A percentile compares a stretch with the other conserved stretches of the same genome.
Conservation (phyloP, 2,888 invertebrate species). For the Phortica magna region DNA sequence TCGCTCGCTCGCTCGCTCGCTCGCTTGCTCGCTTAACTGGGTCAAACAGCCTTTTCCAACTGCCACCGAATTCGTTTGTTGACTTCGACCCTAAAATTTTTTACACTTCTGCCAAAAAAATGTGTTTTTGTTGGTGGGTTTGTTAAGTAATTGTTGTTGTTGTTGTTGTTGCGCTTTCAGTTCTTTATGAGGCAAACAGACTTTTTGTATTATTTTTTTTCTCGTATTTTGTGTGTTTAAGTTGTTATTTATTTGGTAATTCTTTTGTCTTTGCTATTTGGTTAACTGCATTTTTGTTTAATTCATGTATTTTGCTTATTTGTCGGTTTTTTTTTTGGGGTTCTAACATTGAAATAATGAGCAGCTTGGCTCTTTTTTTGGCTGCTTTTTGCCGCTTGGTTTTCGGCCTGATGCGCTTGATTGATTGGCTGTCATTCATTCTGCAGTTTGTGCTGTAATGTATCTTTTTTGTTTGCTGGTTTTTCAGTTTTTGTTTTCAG, state of each 20-base stretch:
- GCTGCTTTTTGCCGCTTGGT: not conserved
- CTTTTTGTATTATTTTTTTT: too few species aligned
- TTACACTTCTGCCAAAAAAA: not conserved
- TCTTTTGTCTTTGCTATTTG: not conserved
- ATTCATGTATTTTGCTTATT: not conserved
- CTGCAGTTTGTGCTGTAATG: slow-evolving; percentile 24
- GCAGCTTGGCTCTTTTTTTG: not conserved
- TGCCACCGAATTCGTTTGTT: not conserved
- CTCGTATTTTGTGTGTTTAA: too few species aligned
- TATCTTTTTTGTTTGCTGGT: not conserved
- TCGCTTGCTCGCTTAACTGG: slow-evolving; percentile 21
- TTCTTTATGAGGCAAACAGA: not conserved
- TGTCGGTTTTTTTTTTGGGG: slow-evolving; percentile 8
- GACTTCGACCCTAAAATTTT: not conserved
- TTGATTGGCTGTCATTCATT: slow-evolving; percentile 44
- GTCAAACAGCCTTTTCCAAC: slow-evolving; percentile 19
- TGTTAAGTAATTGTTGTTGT: not conserved
- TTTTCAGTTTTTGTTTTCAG: slow-evolving; percentile 10
- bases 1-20: not conserved
- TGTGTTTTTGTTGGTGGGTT: not conserved
- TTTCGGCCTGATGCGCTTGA: slow-evolving; percentile 40
- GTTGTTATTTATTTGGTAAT: not conserved
- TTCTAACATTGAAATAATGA: not conserved
- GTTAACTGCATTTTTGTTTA: slow-evolving; percentile 1
- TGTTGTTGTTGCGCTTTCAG: not conserved